Conservation (phyloP, 2,888 invertebrate species). For the Esperia sulphurella region DNA sequence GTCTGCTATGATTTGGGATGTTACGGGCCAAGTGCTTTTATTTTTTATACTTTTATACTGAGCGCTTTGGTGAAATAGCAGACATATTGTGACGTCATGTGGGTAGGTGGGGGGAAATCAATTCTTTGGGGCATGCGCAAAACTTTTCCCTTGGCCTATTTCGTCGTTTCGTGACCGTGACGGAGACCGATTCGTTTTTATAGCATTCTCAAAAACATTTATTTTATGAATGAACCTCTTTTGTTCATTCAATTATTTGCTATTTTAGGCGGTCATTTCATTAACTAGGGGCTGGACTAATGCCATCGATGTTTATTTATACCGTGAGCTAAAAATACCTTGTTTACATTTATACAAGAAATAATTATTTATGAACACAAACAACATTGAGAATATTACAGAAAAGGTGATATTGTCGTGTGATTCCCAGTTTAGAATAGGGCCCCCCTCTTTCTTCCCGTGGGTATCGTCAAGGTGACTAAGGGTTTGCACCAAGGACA, state of each 20-base stretch:
- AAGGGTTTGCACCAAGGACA: too few species aligned
- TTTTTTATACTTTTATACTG: conserved; percentile 61
- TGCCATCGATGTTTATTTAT: conserved; percentile 2
- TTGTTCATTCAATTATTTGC: conserved; percentile 54
- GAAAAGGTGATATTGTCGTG: too few species aligned
- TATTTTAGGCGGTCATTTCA: conserved; percentile 43
- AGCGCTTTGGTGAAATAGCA: conserved; percentile 30
- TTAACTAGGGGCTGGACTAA: conserved; percentile 8
- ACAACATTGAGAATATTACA: too few species aligned
- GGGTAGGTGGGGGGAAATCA: conserved; percentile 49
- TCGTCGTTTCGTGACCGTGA: conserved; percentile 47
- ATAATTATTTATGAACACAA: too few species aligned
- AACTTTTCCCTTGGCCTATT: conserved; percentile 64
- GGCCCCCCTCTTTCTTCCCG: too few species aligned
- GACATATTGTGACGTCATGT: conserved; percentile 73
- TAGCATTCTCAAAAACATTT: conserved; percentile 43
- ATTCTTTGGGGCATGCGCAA: conserved; percentile 64
- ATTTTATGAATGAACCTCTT: conserved; percentile 66
- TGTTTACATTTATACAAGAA: too few species aligned
- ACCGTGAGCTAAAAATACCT: background rate
- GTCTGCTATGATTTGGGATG: conserved; percentile 41
- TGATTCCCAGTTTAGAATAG: too few species aligned
- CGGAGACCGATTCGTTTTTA: conserved; percentile 40
- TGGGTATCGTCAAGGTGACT: too few species aligned
- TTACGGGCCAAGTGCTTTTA: conserved; percentile 38